A percentile compares a stretch with the other conserved stretches of the same genome.
Conservation (phyloP, 1,140 invertebrate species). For the Drosophila malerkotliana region DNA sequence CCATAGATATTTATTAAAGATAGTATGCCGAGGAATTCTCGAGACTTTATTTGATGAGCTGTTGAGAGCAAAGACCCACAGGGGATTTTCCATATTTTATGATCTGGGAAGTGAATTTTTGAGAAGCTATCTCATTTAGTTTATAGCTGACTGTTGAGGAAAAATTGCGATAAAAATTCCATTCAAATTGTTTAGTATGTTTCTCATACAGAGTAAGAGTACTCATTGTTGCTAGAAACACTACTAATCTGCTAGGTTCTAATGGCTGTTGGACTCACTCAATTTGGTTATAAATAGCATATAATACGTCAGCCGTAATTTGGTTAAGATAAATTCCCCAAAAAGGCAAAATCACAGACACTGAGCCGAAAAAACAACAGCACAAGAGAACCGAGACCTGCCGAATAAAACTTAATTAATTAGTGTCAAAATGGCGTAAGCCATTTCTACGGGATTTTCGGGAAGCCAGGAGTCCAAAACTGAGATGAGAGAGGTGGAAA, state of each 20-base stretch:
- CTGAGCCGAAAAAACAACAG: constrained; percentile 15
- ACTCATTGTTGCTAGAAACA: not conserved
- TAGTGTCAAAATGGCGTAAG: constrained; percentile 70
- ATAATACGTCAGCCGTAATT: constrained; percentile 36
- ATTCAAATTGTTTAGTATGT: not conserved
- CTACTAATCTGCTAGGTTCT: not conserved
- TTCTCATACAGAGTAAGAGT: too few relatives aligned
- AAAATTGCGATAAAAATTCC: constrained; percentile 21
- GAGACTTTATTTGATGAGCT: constrained; percentile 58
- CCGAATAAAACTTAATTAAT: constrained; percentile 75
- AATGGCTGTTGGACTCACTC: not conserved
- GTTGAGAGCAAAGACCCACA: constrained; percentile 40
- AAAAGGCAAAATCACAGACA: constrained; percentile 10
- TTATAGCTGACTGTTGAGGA: constrained; percentile 24
- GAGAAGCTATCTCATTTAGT: constrained; percentile 49
- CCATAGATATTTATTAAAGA: constrained; percentile 34
- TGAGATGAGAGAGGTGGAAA: constrained; percentile 8
- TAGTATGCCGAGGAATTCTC: not conserved
- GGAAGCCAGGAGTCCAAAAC: constrained; percentile 10
- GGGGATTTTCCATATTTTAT: constrained; percentile 73
- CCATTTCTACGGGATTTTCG: constrained; percentile 9
- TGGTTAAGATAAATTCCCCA: constrained; percentile 39
- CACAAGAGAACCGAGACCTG: constrained; percentile 1
- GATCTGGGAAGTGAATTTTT: constrained; percentile 26
- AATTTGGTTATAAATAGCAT: constrained; percentile 27